Base-by-base conservation (phyloP, 2,113 vertebrate species). In the Calyptomena viridis region DNA sequence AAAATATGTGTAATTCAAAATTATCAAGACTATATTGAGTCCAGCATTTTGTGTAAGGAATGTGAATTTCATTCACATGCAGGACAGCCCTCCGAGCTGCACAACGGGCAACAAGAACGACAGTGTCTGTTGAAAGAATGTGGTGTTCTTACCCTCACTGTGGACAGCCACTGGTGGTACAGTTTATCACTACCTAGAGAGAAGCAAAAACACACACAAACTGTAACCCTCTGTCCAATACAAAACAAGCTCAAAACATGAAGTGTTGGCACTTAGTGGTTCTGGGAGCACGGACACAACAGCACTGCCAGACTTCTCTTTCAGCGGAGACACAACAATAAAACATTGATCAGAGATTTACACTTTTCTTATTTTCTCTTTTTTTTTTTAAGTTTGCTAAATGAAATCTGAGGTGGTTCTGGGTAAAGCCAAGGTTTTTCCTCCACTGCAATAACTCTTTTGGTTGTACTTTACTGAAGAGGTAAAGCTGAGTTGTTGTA, bases 131-230 rank as follows among this genome's bases (percentile, higher is more conserved):
- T 63, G 28, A 24, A 47, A 42, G 60, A 73, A n/a, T 23, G 19
- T 5, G 4, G 4, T 14, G 56, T 23, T 95, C 98, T 98, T 97
- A 99, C 99, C 99, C 99, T 98, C 52, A 99, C 99, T 23, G 99
- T 99, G 80, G 99, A 98, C 64, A 99, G 98, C 99, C 99, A 99
- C 96, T 99, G 99, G 92, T 99, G 99, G 96, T 99, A 99, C 37
- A 98, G 97, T 85, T 98, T 99, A 97, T 99, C 99, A 11, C 99
- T 99, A 42, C 99, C 99, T 99, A 95, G 59, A 77, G 90, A 96
- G 76, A 90, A 93, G 5, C 63, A 94, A 59, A 95, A 90, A 95
- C 95, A 55, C 39, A 94, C 60, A 67, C 52, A 92, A 63, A 60
- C n/a, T 79, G 42, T 62, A 50, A 80, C 33, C 28, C 53, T 82